These are phyloP conservation scores for Drosophila tristis DNA, from an alignment of 1,140 invertebrate genomes.

Conservation along the genomic window DNA sequence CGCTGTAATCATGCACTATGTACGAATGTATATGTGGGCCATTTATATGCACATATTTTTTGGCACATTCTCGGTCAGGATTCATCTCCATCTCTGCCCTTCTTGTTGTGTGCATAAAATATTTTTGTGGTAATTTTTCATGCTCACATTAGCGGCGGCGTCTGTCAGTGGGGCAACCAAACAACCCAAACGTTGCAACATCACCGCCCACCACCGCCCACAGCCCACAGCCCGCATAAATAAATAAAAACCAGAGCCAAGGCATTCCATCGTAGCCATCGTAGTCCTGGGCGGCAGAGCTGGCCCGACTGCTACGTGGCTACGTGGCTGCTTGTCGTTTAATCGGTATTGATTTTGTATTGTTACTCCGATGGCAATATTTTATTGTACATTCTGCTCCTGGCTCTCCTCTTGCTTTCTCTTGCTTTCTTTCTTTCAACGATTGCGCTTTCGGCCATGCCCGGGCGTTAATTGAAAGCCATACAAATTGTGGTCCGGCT, in stretches of 20 bases:
- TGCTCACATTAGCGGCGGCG: constrained; percentile 58
- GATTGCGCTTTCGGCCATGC: constrained; percentile 31
- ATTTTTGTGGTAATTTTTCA: constrained; percentile 70
- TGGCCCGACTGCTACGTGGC: background rate
- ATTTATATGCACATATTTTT: constrained; percentile 74
- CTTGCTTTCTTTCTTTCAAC: constrained; percentile 6
- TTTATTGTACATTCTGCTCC: constrained; percentile 62
- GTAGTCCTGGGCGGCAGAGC: background rate
- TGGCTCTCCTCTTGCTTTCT: constrained; percentile 18
- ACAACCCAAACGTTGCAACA: constrained; percentile 33
- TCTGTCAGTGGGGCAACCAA: constrained; percentile 24
- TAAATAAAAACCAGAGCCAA: constrained; percentile 39
- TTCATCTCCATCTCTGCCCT: background rate
- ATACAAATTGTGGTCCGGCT: constrained; percentile 73
- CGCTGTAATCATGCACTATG: constrained; percentile 15
- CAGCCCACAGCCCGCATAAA: constrained; percentile 24
- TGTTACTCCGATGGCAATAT: constrained; percentile 60
- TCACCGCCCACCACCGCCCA: constrained; percentile 1
- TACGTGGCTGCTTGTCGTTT: constrained; percentile 34
- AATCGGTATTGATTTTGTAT: constrained; percentile 62
- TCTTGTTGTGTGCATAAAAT: constrained; percentile 58
- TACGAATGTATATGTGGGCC: constrained; percentile 21
- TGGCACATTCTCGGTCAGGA: constrained; percentile 33
- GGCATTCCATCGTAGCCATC: background rate
- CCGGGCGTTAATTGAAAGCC: constrained; percentile 76